Conservation (phyloP, 23 tunicate genomes). For the Oikopleura albicans region DNA sequence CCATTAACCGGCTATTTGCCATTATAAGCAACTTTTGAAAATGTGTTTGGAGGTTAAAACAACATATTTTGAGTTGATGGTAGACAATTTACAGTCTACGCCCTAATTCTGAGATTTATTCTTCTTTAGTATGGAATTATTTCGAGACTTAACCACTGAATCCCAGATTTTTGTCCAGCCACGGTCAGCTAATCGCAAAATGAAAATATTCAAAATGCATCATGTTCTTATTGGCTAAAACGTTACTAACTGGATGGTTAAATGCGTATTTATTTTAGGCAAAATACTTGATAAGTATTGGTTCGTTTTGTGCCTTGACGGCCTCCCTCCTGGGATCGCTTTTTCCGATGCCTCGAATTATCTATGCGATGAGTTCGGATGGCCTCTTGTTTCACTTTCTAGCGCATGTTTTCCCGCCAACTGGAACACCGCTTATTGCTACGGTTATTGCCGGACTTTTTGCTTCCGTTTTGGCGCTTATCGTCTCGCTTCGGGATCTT, state of each 20-base stretch:
- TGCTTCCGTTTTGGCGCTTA: conserved; percentile 31
- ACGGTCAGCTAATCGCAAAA: too few species aligned
- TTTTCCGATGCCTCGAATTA: conserved; percentile 76
- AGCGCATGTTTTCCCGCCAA: conserved; percentile 28
- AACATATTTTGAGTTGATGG: too few species aligned
- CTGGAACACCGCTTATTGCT: conserved; percentile 54
- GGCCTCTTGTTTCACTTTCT: conserved; percentile 42
- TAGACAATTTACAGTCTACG: too few species aligned
- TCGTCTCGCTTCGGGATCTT: not conserved
- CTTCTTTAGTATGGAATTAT: too few species aligned
- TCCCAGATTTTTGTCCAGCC: too few species aligned
- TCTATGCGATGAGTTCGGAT: conserved; percentile 69
- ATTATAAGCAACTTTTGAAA: too few species aligned
- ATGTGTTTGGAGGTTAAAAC: too few species aligned
- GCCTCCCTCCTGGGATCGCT: conserved; percentile 32
- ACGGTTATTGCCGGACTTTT: conserved; percentile 43
- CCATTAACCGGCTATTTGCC: too few species aligned
- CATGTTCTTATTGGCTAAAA: too few species aligned
- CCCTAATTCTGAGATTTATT: too few species aligned
- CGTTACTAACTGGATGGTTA: not conserved
- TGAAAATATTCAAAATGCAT: too few species aligned
- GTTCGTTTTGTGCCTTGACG: not conserved
- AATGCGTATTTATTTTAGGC: not conserved
- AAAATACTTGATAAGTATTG: not conserved
- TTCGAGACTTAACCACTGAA: too few species aligned